A percentile compares a stretch with the other conserved stretches of the same genome.
phyloP scores from a whole-genome alignment of 2,888 invertebrate species.

The Parnassius orleans region DNA sequence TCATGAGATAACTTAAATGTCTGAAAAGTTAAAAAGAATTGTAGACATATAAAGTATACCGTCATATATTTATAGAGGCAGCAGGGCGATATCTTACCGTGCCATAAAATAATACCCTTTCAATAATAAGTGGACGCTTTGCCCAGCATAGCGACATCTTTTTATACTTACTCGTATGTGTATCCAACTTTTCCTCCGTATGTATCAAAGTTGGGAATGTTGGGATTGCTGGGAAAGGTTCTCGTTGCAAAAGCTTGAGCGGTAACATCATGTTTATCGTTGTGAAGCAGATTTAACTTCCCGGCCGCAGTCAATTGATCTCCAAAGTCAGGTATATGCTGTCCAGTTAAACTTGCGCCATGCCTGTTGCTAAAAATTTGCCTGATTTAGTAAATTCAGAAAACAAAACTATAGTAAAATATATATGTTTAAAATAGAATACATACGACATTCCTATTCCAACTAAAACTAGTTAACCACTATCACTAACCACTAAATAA shows the following conservation, averaged over 20 bases:
- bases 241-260: conserved; percentile 45
- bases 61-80: too few species aligned
- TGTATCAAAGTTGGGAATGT: conserved; percentile 41
- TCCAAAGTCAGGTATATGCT: conserved; percentile 43
- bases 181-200: conserved; percentile 45
- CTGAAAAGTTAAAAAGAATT: too few species aligned
- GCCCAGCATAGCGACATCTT: not conserved
- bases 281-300: conserved; percentile 41
- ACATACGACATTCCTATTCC: not conserved
- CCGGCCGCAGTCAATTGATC: conserved; percentile 47
- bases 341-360: conserved; percentile 41
- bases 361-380: conserved; percentile 38
- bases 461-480: not conserved
- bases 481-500: not conserved
- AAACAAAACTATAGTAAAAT: not conserved
- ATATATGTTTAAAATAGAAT: not conserved
- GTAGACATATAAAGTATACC: too few species aligned
- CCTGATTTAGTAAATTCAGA: too few species aligned
- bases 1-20: too few species aligned
- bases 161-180: conserved; percentile 41
- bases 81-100: too few species aligned
- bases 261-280: conserved; percentile 41
- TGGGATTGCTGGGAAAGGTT: conserved; percentile 38
- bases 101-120: too few species aligned
- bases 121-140: too few species aligned